A percentile compares a stretch with the other conserved stretches of the same genome.
Conservation (phyloP, 2,888 invertebrate species). For the Acanthopleura granulata region DNA sequence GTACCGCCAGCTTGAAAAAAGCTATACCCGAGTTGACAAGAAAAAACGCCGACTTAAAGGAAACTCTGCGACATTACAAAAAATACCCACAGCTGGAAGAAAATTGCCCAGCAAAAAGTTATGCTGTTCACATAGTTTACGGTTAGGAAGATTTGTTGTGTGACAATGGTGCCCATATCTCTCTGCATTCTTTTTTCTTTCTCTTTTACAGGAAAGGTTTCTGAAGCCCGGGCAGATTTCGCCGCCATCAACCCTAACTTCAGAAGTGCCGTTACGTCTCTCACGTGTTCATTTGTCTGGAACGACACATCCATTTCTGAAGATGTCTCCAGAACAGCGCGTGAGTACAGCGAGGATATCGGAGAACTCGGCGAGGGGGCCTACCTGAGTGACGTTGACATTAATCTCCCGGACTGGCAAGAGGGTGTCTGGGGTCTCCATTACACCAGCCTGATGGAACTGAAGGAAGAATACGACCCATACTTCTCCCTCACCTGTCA, state of each 20-base stretch:
- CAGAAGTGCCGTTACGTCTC: background rate
- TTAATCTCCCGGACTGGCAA: background rate
- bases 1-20: too few species aligned
- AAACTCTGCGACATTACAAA: too few species aligned
- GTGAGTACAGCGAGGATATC: background rate
- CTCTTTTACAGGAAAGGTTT: background rate
- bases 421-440: background rate
- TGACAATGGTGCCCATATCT: too few species aligned
- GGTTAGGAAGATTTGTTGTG: too few species aligned
- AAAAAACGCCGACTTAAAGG: too few species aligned
- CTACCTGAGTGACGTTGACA: background rate
- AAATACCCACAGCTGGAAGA: too few species aligned
- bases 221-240: background rate
- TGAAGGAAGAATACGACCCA: background rate
- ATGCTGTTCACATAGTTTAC: too few species aligned
- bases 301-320: background rate
- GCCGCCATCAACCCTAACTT: constrained; percentile 8
- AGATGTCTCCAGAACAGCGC: background rate
- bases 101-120: too few species aligned
- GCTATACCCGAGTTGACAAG: too few species aligned
- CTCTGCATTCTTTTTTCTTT: background rate
- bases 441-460: background rate
- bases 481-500: background rate
- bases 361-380: background rate
- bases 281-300: background rate